Evolutionary conservation across 1,140 invertebrate species (phyloP), one percentile per base, ranked within the genome.

Genomic region (Plodia interpunctella): DNA sequence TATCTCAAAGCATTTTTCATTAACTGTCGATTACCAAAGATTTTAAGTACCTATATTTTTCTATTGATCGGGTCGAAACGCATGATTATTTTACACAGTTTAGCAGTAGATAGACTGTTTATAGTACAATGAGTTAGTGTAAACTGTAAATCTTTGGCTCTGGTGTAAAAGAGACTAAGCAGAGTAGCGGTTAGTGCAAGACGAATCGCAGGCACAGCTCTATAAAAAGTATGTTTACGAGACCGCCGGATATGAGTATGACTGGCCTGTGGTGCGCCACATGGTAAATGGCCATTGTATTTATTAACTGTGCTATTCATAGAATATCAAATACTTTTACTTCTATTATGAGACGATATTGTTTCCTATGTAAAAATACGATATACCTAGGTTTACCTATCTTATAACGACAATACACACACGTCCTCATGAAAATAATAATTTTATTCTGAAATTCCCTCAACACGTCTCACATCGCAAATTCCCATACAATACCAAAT

Each of bases 151-250:
- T 53, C 38, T n/a, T 54, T 66, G 28, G 65, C 63, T 66, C 50
- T 38, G 57, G 51, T 52, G 30, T 57, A 61, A 63, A 59, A 55
- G 60, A 69, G 63, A 74, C 58, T 69, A 65, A 73, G 66, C 67
- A 73, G 73, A 55, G 15, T 62, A 54, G 63, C 68, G 65, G 71
- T 66, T 66, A 70, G 68, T 62, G 71, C 52, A 68, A 78, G 74
- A 81, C 68, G 75, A 67, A 75, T 65, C 61, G 70, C 76, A 82
- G 79, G 70, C 77, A 35, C 60, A 20, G 70, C 67, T 78, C 80
- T 84, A 83, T 87, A 83, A 85, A 85, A 83, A 85, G 76, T 83
- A 65, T 87, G 80, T 87, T 85, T 87, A 85, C 78, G 66, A 62
- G 67, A 58, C 55, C 66, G 71, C 80, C 79, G 82, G 79, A 85